Evolutionary conservation across 2,113 vertebrate species (phyloP).

Genomic region (Kryptolebias marmoratus): DNA sequence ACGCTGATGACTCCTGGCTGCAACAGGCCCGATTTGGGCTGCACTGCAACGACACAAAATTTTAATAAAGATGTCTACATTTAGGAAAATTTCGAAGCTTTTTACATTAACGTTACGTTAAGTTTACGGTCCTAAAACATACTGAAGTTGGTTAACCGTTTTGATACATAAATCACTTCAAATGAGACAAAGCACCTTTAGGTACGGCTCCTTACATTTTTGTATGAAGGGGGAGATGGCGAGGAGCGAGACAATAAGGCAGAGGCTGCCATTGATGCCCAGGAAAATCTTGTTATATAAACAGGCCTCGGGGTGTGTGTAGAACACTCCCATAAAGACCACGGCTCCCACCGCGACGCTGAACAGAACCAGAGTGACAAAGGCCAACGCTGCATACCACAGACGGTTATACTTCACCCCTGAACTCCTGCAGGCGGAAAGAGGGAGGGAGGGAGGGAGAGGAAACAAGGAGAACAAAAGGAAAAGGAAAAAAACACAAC

Average conservation of each 20-base stretch:
- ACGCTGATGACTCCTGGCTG: constrained; percentile 95
- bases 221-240: constrained; percentile 94
- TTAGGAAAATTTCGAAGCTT: neutral
- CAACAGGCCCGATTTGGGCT: constrained; percentile 92
- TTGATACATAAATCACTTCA: neutral
- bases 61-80: neutral
- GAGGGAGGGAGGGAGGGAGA: neutral
- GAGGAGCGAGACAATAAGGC: constrained; percentile 88
- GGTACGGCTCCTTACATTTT: constrained; percentile 83
- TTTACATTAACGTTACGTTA: neutral
- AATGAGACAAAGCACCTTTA: constrained; percentile 14
- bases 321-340: constrained; percentile 87
- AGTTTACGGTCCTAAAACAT: too few relatives aligned
- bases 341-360: constrained; percentile 86
- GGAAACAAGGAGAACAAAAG: constrained; percentile 2
- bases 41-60: constrained; percentile 75
- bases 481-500: constrained; percentile 13
- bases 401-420: constrained; percentile 87
- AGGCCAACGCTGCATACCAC: constrained; percentile 90
- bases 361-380: constrained; percentile 90
- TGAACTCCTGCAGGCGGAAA: constrained; percentile 83
- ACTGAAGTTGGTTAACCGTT: neutral
- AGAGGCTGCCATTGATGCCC: constrained; percentile 89
- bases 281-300: constrained; percentile 91
- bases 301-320: constrained; percentile 88